phyloP scores from a whole-genome alignment of 2,113 vertebrate genomes.

The Phyllopteryx taeniolatus region DNA sequence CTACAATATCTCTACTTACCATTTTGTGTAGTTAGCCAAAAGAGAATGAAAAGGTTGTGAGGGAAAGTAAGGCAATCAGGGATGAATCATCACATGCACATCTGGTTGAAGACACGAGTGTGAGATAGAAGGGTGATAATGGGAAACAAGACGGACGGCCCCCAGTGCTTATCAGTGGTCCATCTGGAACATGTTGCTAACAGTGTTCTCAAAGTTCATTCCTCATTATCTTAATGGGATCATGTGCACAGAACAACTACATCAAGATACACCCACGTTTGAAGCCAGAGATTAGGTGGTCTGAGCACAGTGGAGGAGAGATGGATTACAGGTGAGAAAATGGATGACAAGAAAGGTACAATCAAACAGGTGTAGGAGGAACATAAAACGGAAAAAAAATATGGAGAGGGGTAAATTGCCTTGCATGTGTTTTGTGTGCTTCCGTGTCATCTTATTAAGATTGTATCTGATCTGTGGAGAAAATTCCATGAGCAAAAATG shows the following conservation, averaged over 20 bases:
- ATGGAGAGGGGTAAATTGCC: not conserved
- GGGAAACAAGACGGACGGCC: slow-evolving; percentile 24
- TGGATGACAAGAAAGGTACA: slow-evolving; percentile 12
- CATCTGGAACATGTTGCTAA: slow-evolving; percentile 44
- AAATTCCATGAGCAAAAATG: not conserved
- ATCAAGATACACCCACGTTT: slow-evolving; percentile 27
- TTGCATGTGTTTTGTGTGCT: not conserved
- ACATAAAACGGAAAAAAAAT: slow-evolving; percentile 2
- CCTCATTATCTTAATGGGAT: slow-evolving; percentile 68
- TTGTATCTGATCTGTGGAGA: not conserved
- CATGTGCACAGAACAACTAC: slow-evolving; percentile 42
- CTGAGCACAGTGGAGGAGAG: slow-evolving; percentile 18
- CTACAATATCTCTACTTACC: slow-evolving; percentile 14
- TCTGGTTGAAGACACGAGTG: slow-evolving; percentile 14
- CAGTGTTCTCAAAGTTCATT: slow-evolving; percentile 49
- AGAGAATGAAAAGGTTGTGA: slow-evolving; percentile 14
- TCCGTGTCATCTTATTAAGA: not conserved
- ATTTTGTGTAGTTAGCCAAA: not conserved
- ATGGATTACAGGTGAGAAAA: slow-evolving; percentile 7
- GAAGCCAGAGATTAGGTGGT: slow-evolving; percentile 32
- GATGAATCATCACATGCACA: slow-evolving; percentile 20
- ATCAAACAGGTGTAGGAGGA: slow-evolving; percentile 11
- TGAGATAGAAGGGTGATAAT: slow-evolving; percentile 2
- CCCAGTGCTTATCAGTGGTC: slow-evolving; percentile 38
- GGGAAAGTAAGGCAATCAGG: not conserved